Evolutionary conservation across 2,888 invertebrate species (phyloP).

Genomic region (Amorpha juglandis): DNA sequence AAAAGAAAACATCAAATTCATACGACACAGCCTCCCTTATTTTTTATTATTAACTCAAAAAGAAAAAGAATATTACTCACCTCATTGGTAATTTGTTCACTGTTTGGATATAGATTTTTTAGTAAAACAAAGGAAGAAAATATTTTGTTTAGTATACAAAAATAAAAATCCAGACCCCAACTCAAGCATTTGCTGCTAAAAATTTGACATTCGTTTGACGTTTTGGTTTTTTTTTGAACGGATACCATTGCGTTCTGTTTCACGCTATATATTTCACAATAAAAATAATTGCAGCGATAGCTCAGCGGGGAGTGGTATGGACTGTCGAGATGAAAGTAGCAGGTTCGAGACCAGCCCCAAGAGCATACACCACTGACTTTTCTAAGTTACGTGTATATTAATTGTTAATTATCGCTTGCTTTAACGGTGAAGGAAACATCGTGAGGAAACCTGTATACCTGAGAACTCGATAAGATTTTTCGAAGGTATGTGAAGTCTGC

Average conservation of each 20-base stretch:
- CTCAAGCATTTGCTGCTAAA: conserved; percentile 6
- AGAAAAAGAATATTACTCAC: conserved; percentile 38
- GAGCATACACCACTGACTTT: too few species aligned
- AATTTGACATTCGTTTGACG: conserved; percentile 18
- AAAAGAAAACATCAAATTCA: background rate
- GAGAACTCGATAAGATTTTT: too few species aligned
- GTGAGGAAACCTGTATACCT: too few species aligned
- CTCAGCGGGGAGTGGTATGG: too few species aligned
- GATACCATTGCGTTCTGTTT: conserved; percentile 29
- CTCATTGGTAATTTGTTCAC: conserved; percentile 42
- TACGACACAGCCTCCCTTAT: background rate
- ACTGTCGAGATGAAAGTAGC: too few species aligned
- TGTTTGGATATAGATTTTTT: background rate
- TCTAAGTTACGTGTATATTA: too few species aligned
- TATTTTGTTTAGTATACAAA: conserved; percentile 17
- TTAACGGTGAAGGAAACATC: too few species aligned
- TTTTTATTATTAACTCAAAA: conserved; percentile 12
- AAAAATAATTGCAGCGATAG: too few species aligned
- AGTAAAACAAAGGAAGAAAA: background rate
- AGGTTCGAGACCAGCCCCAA: too few species aligned
- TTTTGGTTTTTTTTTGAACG: conserved; percentile 18
- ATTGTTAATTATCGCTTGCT: too few species aligned
- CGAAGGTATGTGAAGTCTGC: too few species aligned
- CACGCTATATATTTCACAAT: background rate
- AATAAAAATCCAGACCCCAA: background rate